Evolutionary conservation across 2,888 invertebrate genomes (phyloP).

Genomic region (Aphidoletes aphidimyza): DNA sequence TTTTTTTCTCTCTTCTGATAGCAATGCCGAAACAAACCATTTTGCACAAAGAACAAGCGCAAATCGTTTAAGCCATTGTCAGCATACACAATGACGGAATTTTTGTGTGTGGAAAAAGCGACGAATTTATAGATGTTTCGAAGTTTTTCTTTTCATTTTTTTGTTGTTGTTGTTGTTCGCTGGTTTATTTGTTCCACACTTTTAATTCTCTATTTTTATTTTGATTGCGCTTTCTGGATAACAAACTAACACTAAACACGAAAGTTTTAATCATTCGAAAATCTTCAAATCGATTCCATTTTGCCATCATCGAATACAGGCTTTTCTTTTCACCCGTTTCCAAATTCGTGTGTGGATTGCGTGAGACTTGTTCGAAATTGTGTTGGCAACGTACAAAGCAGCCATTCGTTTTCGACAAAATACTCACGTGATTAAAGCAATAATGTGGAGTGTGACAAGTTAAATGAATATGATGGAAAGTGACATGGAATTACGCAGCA

Average conservation of each 20-base stretch:
- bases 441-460: conserved; percentile 9
- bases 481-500: conserved; percentile 30
- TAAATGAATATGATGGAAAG: conserved; percentile 10
- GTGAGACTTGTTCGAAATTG: background rate
- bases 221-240: conserved; percentile 4
- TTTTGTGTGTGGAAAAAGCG: background rate
- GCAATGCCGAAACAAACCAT: too few relatives aligned
- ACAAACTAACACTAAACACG: conserved; percentile 22
- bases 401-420: background rate
- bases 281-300: background rate
- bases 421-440: conserved; percentile 43
- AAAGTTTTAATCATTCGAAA: conserved; percentile 20
- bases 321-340: background rate
- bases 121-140: background rate
- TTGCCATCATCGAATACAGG: background rate
- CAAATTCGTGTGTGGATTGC: background rate
- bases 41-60: background rate
- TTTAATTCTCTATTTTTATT: background rate
- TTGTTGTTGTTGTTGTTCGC: background rate
- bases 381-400: background rate
- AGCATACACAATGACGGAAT: background rate
- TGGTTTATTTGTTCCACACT: background rate
- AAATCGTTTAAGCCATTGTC: conserved; percentile 40
- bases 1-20: background rate
- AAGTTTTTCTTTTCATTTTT: background rate